These are phyloP conservation scores for Liolophura sinensis DNA, from an alignment of 1,140 invertebrate species.

Conservation along the genomic window DNA sequence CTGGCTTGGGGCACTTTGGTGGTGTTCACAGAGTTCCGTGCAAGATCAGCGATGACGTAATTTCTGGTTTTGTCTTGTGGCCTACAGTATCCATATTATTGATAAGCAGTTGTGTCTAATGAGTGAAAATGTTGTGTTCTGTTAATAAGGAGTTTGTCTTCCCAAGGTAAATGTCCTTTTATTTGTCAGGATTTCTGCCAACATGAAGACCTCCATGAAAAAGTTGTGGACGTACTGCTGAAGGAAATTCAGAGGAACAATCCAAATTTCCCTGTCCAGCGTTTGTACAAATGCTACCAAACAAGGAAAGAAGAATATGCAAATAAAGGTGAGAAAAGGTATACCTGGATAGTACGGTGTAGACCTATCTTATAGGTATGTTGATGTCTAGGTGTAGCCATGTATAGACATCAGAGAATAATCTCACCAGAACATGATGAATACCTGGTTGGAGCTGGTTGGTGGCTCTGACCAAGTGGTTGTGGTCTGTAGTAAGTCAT, in stretches of 20 bases:
- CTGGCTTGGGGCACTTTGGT: background rate
- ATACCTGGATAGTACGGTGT: background rate
- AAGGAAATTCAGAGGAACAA: constrained; percentile 21
- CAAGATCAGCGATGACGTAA: too few species aligned
- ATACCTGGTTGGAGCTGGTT: too few species aligned
- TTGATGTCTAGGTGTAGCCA: background rate
- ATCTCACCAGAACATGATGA: too few species aligned
- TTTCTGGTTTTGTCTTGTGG: background rate
- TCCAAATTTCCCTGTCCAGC: constrained; percentile 24
- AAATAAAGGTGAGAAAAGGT: background rate
- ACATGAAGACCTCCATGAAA: constrained; percentile 15
- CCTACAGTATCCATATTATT: too few species aligned
- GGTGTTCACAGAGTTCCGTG: background rate
- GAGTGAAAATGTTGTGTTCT: background rate
- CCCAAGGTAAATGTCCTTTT: background rate
- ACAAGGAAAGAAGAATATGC: constrained; percentile 23
- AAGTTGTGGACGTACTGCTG: constrained; percentile 13
- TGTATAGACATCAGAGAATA: background rate
- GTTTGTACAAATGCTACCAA: constrained; percentile 25
- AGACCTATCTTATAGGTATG: background rate
- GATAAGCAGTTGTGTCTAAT: background rate
- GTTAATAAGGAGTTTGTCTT: background rate
- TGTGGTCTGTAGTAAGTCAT: too few species aligned
- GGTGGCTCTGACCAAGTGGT: too few species aligned
- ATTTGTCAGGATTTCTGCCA: constrained; percentile 15